Conservation (phyloP, 2,797 vertebrate genomes). For the Arctocebus calabarensis region DNA sequence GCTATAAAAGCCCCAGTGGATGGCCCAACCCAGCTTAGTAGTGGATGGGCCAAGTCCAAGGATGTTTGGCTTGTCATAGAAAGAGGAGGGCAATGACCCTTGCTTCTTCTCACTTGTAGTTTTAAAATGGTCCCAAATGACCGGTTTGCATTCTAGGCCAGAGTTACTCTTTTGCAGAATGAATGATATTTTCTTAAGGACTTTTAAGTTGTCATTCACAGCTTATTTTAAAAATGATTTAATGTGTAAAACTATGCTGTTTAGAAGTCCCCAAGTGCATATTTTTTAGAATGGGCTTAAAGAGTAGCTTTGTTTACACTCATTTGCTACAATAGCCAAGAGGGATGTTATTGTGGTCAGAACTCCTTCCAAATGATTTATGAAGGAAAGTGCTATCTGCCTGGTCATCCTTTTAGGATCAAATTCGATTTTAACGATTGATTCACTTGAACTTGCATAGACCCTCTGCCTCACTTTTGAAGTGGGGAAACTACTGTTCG, state of each 20-base stretch:
- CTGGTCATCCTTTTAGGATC: slow-evolving; percentile 21
- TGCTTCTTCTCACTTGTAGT: slow-evolving; percentile 52
- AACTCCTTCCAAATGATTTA: slow-evolving; percentile 68
- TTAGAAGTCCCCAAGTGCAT: slow-evolving; percentile 76
- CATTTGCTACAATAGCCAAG: slow-evolving; percentile 62
- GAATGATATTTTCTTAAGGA: slow-evolving; percentile 83
- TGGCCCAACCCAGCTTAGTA: not conserved
- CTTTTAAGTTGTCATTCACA: slow-evolving; percentile 76
- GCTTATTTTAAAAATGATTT: slow-evolving; percentile 78
- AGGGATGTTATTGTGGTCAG: slow-evolving; percentile 44
- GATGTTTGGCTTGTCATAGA: slow-evolving; percentile 3
- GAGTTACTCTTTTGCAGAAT: slow-evolving; percentile 76
- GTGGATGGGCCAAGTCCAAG: not conserved
- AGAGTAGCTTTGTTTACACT: slow-evolving; percentile 71
- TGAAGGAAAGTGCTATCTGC: slow-evolving; percentile 52
- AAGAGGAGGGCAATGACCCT: slow-evolving; percentile 47
- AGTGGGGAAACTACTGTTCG: not conserved
- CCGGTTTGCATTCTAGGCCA: slow-evolving; percentile 70
- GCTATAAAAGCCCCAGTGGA: slow-evolving; percentile 4
- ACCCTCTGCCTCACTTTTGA: slow-evolving; percentile 32
- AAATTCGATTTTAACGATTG: slow-evolving; percentile 52
- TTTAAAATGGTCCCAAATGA: slow-evolving; percentile 72
- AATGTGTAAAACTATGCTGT: slow-evolving; percentile 74
- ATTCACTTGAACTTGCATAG: slow-evolving; percentile 57
- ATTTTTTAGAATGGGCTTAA: slow-evolving; percentile 70